Conservation (phyloP, 2,888 invertebrate species). For the Ariolimax columbianus region DNA sequence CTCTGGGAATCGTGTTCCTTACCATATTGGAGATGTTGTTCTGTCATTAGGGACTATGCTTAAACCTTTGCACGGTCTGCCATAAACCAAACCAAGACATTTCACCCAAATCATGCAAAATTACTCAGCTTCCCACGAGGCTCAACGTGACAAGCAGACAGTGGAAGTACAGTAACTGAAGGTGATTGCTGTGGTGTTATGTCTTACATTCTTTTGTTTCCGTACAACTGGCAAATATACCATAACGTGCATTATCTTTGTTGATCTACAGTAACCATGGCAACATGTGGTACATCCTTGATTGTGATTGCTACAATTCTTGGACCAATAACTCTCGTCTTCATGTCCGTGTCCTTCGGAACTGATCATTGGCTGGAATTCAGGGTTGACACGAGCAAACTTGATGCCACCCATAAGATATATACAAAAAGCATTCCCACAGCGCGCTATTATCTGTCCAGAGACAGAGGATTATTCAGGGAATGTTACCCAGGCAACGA, state of each 20-base stretch:
- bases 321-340: constrained; percentile 67
- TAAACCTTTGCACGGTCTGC: no score
- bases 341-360: constrained; percentile 71
- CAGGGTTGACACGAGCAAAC: constrained; percentile 60
- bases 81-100: no score
- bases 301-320: constrained; percentile 64
- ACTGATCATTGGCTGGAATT: constrained; percentile 74
- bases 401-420: constrained; percentile 30
- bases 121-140: no score
- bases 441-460: constrained; percentile 61
- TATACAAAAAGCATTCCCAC: neutral
- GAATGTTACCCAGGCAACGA: constrained; percentile 73
- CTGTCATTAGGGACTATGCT: no score
- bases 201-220: no score
- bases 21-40: no score
- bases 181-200: no score
- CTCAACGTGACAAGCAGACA: no score
- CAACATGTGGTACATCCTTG: constrained; percentile 49
- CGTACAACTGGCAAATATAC: no score
- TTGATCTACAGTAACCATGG: constrained; percentile 35
- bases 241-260: neutral
- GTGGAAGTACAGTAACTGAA: no score
- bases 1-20: no score
- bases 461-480: constrained; percentile 71
- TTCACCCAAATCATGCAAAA: no score